phyloP scores from a whole-genome alignment of 2,888 invertebrate species.

The Meteorus colon region DNA sequence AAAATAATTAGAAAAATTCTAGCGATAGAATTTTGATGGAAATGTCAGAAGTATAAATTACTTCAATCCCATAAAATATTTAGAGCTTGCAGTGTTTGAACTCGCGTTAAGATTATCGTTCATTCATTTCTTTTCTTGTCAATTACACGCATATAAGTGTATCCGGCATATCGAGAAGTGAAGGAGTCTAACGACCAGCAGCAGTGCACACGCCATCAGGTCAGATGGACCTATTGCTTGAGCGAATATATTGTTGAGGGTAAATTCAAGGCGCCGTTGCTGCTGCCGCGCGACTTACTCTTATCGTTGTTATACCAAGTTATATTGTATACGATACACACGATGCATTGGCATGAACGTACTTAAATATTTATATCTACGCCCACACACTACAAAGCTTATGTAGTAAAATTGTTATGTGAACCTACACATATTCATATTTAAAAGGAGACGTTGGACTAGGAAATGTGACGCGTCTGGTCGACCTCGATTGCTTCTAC shows the following conservation, averaged over 20 bases:
- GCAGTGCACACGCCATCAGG: slow-evolving; percentile 40
- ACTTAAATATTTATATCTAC: slow-evolving; percentile 5
- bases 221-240: slow-evolving; percentile 56
- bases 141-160: neutral
- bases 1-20: too few species aligned
- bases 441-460: neutral
- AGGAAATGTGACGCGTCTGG: neutral
- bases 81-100: neutral
- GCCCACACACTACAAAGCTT: slow-evolving; percentile 9
- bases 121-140: neutral
- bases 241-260: slow-evolving; percentile 36
- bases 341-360: neutral
- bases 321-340: neutral
- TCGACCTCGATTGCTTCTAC: neutral
- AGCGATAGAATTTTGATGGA: too few species aligned
- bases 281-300: slow-evolving; percentile 38
- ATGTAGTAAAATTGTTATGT: neutral
- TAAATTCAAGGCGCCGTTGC: slow-evolving; percentile 34
- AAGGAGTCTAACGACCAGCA: slow-evolving; percentile 46
- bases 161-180: slow-evolving; percentile 39
- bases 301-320: slow-evolving; percentile 48
- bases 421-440: neutral
- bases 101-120: slow-evolving; percentile 11
- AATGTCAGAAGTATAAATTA: too few species aligned
- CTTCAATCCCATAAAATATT: slow-evolving; percentile 1